A percentile compares a stretch with the other conserved stretches of the same genome.
Evolutionary conservation across 2,797 vertebrate genomes (phyloP).

Genomic region (Bothrops alternatus): DNA sequence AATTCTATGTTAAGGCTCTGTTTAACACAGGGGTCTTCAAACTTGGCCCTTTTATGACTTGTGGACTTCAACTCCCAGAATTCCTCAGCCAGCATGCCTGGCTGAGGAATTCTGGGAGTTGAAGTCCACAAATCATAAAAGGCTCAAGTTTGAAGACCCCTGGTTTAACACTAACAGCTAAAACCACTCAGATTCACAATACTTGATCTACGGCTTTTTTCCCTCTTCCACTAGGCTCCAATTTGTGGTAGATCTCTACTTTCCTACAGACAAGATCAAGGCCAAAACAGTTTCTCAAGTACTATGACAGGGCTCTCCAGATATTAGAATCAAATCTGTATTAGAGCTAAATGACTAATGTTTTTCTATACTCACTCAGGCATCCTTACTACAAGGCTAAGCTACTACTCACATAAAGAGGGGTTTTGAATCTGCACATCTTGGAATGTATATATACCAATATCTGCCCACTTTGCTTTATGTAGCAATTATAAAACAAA

Average conservation of each 20-base stretch:
- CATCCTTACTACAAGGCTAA: not conserved
- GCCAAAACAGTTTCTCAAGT: not conserved
- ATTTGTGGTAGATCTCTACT: not conserved
- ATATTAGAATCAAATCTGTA: not conserved
- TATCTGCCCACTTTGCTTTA: not conserved
- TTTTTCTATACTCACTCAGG: not conserved
- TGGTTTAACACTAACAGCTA: not conserved
- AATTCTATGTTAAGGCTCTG: not conserved
- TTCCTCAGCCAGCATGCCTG: too few relatives aligned
- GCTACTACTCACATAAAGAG: not conserved
- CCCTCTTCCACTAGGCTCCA: not conserved
- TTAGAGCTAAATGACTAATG: not conserved
- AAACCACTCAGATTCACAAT: not conserved
- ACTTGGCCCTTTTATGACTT: too few relatives aligned
- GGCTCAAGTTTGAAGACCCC: too few relatives aligned
- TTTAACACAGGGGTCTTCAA: not conserved
- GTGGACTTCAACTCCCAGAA: too few relatives aligned
- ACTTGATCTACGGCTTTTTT: not conserved
- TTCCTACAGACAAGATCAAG: not conserved
- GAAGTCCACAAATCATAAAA: too few relatives aligned
- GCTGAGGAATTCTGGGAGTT: too few relatives aligned
- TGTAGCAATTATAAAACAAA: not conserved
- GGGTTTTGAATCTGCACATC: not conserved
- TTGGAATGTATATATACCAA: not conserved
- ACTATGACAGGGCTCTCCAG: not conserved